phyloP scores from a whole-genome alignment of 2,113 vertebrate species.

The Ictalurus furcatus region DNA sequence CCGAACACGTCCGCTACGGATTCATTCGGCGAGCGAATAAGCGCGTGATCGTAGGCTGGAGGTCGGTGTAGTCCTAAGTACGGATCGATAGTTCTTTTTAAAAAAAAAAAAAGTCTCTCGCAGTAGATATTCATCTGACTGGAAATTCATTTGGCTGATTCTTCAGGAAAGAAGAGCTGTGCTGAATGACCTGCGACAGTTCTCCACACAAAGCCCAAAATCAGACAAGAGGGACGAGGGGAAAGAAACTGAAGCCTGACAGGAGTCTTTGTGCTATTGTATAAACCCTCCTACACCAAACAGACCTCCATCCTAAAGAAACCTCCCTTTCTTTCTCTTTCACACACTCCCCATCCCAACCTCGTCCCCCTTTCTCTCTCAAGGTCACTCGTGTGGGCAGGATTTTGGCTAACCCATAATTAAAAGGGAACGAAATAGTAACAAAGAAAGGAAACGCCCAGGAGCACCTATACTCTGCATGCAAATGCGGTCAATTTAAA shows the following conservation, averaged over 20 bases:
- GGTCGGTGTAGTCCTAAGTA: conserved; percentile 1
- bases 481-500: not conserved
- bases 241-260: not conserved
- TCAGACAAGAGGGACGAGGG: not conserved
- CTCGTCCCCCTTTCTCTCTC: not conserved
- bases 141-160: not conserved
- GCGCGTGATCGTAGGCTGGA: not conserved
- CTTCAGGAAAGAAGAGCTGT: not conserved
- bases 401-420: not conserved
- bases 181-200: not conserved
- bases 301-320: conserved; percentile 43
- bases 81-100: not conserved
- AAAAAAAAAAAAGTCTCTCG: not conserved
- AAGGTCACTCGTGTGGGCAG: conserved; percentile 5
- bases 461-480: not conserved
- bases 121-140: not conserved
- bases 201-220: not conserved
- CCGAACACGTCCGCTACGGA: conserved; percentile 2
- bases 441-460: not conserved
- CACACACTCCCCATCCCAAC: not conserved
- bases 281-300: conserved; percentile 62
- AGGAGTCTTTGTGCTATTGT: conserved; percentile 6
- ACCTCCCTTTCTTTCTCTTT: not conserved
- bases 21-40: not conserved
- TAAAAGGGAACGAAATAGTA: not conserved